Conservation (phyloP, 2,797 vertebrate genomes). For the Danionella dracula region DNA sequence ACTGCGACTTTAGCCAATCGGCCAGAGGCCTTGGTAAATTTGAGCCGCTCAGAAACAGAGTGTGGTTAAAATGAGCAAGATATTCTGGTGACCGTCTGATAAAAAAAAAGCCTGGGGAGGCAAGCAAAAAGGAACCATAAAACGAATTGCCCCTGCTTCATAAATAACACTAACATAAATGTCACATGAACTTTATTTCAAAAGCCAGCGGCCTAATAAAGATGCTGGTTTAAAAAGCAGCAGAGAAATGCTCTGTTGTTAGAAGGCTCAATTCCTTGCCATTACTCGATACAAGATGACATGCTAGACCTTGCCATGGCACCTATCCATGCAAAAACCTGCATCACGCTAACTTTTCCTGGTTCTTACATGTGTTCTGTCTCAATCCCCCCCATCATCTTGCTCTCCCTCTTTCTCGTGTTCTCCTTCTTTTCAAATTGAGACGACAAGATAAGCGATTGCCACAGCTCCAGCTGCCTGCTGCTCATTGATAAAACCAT, state of each 20-base stretch:
- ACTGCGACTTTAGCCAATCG: slow-evolving; percentile 58
- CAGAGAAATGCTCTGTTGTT: slow-evolving; percentile 66
- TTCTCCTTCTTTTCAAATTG: slow-evolving; percentile 72
- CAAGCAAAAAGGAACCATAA: slow-evolving; percentile 63
- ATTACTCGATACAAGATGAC: slow-evolving; percentile 60
- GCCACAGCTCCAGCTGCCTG: slow-evolving; percentile 66
- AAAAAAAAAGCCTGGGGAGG: slow-evolving; percentile 61
- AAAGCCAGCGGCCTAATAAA: slow-evolving; percentile 70
- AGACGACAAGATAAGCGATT: slow-evolving; percentile 71
- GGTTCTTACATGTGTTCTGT: slow-evolving; percentile 22
- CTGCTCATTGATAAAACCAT: slow-evolving; percentile 76
- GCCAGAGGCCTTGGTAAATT: slow-evolving; percentile 54
- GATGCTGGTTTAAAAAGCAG: slow-evolving; percentile 70
- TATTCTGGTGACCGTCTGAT: slow-evolving; percentile 56
- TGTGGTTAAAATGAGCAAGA: slow-evolving; percentile 48
- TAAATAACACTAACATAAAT: slow-evolving; percentile 82
- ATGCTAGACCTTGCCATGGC: slow-evolving; percentile 53
- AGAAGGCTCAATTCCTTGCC: slow-evolving; percentile 57
- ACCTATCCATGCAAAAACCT: slow-evolving; percentile 52
- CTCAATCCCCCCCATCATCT: slow-evolving; percentile 39
- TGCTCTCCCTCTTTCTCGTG: slow-evolving; percentile 50
- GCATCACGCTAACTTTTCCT: slow-evolving; percentile 41
- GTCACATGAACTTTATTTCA: slow-evolving; percentile 76
- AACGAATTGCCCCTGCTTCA: slow-evolving; percentile 65
- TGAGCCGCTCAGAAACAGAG: slow-evolving; percentile 56